A percentile compares a stretch with the other conserved stretches of the same genome.
These are phyloP conservation scores for Protula sp. DNA, from an alignment of 2,888 invertebrate genomes.

Conservation along the genomic window DNA sequence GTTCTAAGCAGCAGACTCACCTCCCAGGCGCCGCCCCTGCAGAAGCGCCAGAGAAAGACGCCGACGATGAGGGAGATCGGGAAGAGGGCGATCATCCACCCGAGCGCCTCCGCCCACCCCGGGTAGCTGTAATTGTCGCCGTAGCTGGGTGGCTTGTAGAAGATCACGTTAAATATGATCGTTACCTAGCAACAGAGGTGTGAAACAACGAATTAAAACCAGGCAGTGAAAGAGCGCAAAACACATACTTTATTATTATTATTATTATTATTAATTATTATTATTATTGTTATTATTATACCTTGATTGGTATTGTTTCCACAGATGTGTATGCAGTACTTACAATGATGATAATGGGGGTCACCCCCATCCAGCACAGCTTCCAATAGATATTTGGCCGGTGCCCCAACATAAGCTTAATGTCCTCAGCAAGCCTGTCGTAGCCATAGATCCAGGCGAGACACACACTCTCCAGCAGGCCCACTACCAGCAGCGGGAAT, in stretches of 20 bases:
- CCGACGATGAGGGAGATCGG: conserved; percentile 44
- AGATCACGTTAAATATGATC: conserved; percentile 38
- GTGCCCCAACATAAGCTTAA: conserved; percentile 46
- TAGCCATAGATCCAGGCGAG: conserved; percentile 26
- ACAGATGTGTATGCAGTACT: conserved; percentile 24
- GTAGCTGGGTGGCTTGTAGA: conserved; percentile 36
- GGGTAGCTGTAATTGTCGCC: conserved; percentile 43
- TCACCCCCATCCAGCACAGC: conserved; percentile 43
- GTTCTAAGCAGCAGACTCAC: no score
- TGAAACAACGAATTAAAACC: neutral
- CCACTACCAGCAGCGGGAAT: conserved; percentile 22
- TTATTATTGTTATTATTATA: no score
- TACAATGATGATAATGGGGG: conserved; percentile 45
- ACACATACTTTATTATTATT: no score
- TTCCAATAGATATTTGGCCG: conserved; percentile 47
- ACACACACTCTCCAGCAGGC: conserved; percentile 15
- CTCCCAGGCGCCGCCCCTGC: conserved; percentile 40
- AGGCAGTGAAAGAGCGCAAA: neutral
- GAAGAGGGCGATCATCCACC: conserved; percentile 51
- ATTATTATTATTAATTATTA: no score
- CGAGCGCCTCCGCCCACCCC: conserved; percentile 40
- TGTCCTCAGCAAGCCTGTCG: conserved; percentile 43
- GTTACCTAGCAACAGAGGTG: conserved; percentile 31
- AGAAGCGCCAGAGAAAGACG: conserved; percentile 43
- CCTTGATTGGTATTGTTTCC: no score